Evolutionary conservation across 1,140 invertebrate genomes (phyloP).

Genomic region (Paralvinella palmiformis): DNA sequence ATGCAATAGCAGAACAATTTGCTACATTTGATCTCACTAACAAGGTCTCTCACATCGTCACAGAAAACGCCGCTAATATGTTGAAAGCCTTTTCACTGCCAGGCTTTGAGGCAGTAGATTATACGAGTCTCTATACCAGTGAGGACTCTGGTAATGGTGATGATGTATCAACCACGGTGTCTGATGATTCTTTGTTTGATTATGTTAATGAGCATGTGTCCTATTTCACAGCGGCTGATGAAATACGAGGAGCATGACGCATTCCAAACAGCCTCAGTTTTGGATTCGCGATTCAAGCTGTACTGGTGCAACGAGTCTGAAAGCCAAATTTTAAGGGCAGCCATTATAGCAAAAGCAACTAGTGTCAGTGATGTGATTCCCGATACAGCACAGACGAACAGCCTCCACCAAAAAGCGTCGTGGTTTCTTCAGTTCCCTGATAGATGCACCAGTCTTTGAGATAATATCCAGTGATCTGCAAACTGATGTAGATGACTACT

Average conservation of each 20-base stretch:
- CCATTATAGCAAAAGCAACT: neutral
- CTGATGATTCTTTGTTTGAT: no score
- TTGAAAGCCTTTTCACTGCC: no score
- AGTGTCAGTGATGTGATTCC: neutral
- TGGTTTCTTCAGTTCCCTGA: neutral
- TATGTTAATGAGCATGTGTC: no score
- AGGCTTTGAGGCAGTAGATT: no score
- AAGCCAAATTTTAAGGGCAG: neutral
- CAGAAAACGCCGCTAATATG: no score
- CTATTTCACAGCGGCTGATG: no score
- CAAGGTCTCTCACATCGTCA: no score
- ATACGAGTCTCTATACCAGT: no score
- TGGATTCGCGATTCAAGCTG: conserved; percentile 3
- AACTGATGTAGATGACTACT: neutral
- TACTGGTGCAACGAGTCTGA: neutral
- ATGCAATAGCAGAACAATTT: neutral
- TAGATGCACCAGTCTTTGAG: neutral
- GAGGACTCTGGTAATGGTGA: neutral
- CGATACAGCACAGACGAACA: neutral
- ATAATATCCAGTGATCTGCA: neutral
- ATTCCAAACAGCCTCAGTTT: neutral
- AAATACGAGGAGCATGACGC: neutral
- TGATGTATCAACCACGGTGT: no score
- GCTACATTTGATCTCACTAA: no score
- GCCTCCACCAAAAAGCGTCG: neutral